phyloP scores from a whole-genome alignment of 2,113 vertebrate species.

The Cranoglanis bouderius region DNA sequence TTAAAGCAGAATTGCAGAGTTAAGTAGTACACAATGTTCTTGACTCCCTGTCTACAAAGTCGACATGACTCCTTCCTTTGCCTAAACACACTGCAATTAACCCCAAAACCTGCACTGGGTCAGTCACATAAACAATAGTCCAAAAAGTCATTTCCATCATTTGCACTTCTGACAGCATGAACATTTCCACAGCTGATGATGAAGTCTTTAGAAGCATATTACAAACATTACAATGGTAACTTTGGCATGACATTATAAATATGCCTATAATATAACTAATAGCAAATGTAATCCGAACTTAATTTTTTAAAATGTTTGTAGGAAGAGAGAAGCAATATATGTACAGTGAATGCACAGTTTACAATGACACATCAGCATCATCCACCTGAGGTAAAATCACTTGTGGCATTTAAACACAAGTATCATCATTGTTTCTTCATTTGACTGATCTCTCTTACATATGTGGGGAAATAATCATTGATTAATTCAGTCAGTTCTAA shows the following conservation, averaged over 20 bases:
- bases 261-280: not conserved
- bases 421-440: not conserved
- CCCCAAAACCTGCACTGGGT: slow-evolving; percentile 59
- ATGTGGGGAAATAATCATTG: not conserved
- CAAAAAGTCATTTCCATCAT: slow-evolving; percentile 58
- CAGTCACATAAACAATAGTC: slow-evolving; percentile 48
- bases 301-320: slow-evolving; percentile 38
- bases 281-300: slow-evolving; percentile 43
- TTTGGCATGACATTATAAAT: not conserved
- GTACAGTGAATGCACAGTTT: not conserved
- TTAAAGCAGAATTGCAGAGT: slow-evolving; percentile 62
- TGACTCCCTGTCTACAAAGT: slow-evolving; percentile 52
- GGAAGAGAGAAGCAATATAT: slow-evolving; percentile 45
- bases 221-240: not conserved
- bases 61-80: slow-evolving; percentile 57
- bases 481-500: not conserved
- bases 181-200: not conserved
- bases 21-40: slow-evolving; percentile 61
- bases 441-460: not conserved
- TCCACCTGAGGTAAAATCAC: not conserved
- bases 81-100: slow-evolving; percentile 73
- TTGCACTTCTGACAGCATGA: slow-evolving; percentile 2
- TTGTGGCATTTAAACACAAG: not conserved
- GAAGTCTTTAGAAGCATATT: not conserved
- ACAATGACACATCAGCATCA: not conserved